phyloP scores from a whole-genome alignment of 2,888 invertebrate genomes.

The Melangyna quadrimaculata region DNA sequence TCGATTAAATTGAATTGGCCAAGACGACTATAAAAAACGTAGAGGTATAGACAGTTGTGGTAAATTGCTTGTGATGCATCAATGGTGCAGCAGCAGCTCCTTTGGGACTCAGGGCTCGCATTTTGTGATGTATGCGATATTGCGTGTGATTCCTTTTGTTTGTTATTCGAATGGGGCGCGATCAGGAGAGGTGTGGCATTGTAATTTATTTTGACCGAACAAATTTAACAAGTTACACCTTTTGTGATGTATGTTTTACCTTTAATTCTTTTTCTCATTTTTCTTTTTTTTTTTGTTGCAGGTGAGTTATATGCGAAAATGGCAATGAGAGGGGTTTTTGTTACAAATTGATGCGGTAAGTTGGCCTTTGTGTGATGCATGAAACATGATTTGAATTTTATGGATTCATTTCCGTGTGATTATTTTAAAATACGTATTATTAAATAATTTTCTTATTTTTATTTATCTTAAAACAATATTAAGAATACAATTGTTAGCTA shows the following conservation, averaged over 20 bases:
- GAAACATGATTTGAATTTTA: neutral
- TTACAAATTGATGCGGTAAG: slow-evolving; percentile 28
- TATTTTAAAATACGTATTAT: neutral
- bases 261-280: neutral
- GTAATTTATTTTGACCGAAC: slow-evolving; percentile 64
- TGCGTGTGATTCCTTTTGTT: slow-evolving; percentile 65
- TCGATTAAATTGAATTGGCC: slow-evolving; percentile 67
- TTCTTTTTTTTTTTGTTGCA: slow-evolving; percentile 13
- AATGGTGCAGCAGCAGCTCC: slow-evolving; percentile 1
- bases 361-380: neutral
- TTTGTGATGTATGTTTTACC: slow-evolving; percentile 26
- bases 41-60: neutral
- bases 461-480: no score
- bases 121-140: slow-evolving; percentile 5
- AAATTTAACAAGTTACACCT: slow-evolving; percentile 49
- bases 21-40: neutral
- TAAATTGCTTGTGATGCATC: slow-evolving; percentile 42
- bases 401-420: neutral
- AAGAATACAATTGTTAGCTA: no score
- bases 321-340: slow-evolving; percentile 7
- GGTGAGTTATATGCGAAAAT: slow-evolving; percentile 48
- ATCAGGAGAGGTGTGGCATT: slow-evolving; percentile 61
- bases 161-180: slow-evolving; percentile 60
- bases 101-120: neutral
- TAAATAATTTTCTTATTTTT: neutral